These are phyloP conservation scores for Odontamblyopus rebecca DNA, from an alignment of 2,797 vertebrate species.

Conservation along the genomic window DNA sequence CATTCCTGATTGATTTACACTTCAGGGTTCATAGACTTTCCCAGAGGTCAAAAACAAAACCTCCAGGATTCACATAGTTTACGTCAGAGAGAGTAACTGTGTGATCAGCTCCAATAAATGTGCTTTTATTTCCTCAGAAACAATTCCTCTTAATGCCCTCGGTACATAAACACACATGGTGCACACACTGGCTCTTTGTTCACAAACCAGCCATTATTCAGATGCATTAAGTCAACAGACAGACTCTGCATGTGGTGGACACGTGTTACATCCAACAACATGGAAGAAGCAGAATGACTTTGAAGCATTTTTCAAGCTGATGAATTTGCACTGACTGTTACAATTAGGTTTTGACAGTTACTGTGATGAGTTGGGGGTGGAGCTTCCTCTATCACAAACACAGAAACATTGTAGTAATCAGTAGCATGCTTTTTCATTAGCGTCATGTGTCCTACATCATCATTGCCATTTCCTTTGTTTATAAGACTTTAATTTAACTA, in stretches of 20 bases:
- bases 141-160: constrained; percentile 5
- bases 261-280: constrained; percentile 42
- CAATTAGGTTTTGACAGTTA: constrained; percentile 4
- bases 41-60: not conserved
- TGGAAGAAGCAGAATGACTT: not conserved
- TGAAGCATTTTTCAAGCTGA: not conserved
- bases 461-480: constrained; percentile 59
- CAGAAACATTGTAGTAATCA: constrained; percentile 27
- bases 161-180: constrained; percentile 9
- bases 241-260: constrained; percentile 73
- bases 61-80: not conserved
- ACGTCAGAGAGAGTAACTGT: not conserved
- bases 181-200: constrained; percentile 4
- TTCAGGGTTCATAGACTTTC: not conserved
- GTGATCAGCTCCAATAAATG: constrained; percentile 18
- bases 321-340: not conserved
- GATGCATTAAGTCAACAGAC: constrained; percentile 59
- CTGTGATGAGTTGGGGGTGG: not conserved
- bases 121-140: constrained; percentile 14
- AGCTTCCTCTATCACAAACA: not conserved
- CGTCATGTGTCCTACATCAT: constrained; percentile 46
- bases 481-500: constrained; percentile 33
- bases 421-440: constrained; percentile 50
- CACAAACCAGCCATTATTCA: constrained; percentile 19
- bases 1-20: not conserved